A percentile compares a stretch with the other conserved stretches of the same genome.
phyloP scores from a whole-genome alignment of 53 echinoderm and acorn worm species.

The Patiria pectinifera region DNA sequence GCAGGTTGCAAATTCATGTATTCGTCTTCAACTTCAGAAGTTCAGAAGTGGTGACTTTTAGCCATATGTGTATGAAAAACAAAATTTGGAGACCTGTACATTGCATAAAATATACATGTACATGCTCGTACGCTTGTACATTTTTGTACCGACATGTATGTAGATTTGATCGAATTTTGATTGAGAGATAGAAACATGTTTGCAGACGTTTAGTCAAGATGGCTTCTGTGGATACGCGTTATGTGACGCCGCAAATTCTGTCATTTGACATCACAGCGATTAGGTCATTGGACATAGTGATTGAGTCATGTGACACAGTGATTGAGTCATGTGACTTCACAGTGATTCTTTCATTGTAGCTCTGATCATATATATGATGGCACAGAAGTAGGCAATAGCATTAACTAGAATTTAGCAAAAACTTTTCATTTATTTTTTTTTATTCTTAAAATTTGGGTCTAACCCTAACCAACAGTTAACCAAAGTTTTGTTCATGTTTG shows the following conservation, averaged over 20 bases:
- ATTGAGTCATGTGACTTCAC: conserved; percentile 19
- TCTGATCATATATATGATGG: neutral
- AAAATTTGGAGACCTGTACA: neutral
- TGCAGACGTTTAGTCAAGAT: neutral
- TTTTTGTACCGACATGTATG: neutral
- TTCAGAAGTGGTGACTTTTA: too few relatives aligned
- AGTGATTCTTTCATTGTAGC: neutral
- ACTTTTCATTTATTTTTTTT: neutral
- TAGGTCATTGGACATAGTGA: too few relatives aligned
- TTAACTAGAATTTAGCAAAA: conserved; percentile 4
- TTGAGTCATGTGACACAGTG: conserved; percentile 1
- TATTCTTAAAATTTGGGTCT: conserved; percentile 14
- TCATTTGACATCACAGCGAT: neutral
- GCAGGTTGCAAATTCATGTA: neutral
- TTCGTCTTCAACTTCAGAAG: neutral
- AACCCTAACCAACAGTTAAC: neutral
- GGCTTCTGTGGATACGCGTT: neutral
- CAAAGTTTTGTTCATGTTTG: conserved; percentile 14
- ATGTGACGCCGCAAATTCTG: conserved; percentile 6
- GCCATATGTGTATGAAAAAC: too few relatives aligned
- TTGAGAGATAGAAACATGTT: neutral
- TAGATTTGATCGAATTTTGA: neutral
- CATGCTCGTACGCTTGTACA: neutral
- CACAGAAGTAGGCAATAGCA: neutral
- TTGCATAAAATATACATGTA: neutral